Evolutionary conservation across 35 echinoderm and acorn worm genomes (phyloP).

Genomic region (Stichopus chloronotus): DNA sequence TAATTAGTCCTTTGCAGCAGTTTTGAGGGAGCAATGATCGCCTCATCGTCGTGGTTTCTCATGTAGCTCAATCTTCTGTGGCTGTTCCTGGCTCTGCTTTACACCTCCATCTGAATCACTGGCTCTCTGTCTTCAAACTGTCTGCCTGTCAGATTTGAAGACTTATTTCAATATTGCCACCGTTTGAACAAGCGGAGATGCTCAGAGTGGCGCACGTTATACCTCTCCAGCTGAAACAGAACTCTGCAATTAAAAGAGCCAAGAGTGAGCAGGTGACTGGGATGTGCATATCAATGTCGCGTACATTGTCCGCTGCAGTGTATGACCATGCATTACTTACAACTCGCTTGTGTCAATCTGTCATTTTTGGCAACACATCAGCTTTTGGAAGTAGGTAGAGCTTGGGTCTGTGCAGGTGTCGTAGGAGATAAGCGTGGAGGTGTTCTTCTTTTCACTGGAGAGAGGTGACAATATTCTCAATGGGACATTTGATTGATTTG

Average conservation of each 20-base stretch:
- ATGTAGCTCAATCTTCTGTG: not conserved
- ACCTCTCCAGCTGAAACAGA: slow-evolving; percentile 39
- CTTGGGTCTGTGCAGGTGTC: slow-evolving; percentile 3
- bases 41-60: not conserved
- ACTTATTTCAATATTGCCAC: slow-evolving; percentile 46
- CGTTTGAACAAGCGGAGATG: slow-evolving; percentile 23
- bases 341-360: slow-evolving; percentile 28
- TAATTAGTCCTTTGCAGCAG: no score
- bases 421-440: not conserved
- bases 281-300: slow-evolving; percentile 20
- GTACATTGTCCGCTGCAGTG: slow-evolving; percentile 23
- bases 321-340: slow-evolving; percentile 50
- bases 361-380: slow-evolving; percentile 31
- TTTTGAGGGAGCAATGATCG: not conserved
- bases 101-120: slow-evolving; percentile 7
- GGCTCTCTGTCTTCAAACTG: not conserved
- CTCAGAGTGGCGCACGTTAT: slow-evolving; percentile 26
- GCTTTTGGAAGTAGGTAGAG: slow-evolving; percentile 23
- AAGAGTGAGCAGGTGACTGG: not conserved
- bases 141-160: slow-evolving; percentile 49
- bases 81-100: not conserved
- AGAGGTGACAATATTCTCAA: not conserved
- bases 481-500: slow-evolving; percentile 20
- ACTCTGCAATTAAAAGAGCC: slow-evolving; percentile 51
- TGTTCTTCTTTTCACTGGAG: slow-evolving; percentile 12